Evolutionary conservation across 2,888 invertebrate species (phyloP).

Genomic region (Pristionchus exspectatus): DNA sequence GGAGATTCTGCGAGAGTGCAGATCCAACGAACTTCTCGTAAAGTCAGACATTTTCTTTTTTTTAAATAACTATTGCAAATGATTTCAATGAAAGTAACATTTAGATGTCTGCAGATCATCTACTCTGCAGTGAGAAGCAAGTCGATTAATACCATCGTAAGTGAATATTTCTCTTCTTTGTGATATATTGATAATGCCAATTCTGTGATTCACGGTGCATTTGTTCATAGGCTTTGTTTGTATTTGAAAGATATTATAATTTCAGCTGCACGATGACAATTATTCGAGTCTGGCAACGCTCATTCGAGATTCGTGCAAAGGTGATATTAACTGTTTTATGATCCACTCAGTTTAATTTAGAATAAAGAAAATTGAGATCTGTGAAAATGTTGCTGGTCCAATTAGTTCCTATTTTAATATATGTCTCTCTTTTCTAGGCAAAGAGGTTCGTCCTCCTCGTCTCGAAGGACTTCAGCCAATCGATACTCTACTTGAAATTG

Average conservation of each 20-base stretch:
- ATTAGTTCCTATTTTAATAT: background rate
- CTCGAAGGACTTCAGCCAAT: slow-evolving; percentile 50
- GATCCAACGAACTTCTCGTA: slow-evolving; percentile 49
- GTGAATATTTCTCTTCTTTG: background rate
- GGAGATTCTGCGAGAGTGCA: slow-evolving; percentile 48
- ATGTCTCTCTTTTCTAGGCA: background rate
- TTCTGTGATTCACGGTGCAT: background rate
- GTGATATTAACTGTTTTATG: background rate
- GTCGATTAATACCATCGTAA: slow-evolving; percentile 43
- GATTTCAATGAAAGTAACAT: background rate
- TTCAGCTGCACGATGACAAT: slow-evolving; percentile 52
- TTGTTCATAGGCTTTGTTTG: background rate
- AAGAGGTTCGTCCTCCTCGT: slow-evolving; percentile 17
- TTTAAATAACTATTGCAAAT: background rate
- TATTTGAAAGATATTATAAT: background rate
- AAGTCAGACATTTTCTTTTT: background rate
- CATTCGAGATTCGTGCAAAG: slow-evolving; percentile 50
- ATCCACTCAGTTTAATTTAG: background rate
- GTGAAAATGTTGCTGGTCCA: no score
- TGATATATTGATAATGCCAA: background rate
- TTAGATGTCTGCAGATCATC: slow-evolving; percentile 38
- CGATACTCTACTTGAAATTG: slow-evolving; percentile 47
- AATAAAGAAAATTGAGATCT: background rate
- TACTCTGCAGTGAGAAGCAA: slow-evolving; percentile 44
- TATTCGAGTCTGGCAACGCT: slow-evolving; percentile 27